A percentile compares a stretch with the other conserved stretches of the same genome.
phyloP scores from a whole-genome alignment of 2,113 vertebrate species.

The Camelus bactrianus region DNA sequence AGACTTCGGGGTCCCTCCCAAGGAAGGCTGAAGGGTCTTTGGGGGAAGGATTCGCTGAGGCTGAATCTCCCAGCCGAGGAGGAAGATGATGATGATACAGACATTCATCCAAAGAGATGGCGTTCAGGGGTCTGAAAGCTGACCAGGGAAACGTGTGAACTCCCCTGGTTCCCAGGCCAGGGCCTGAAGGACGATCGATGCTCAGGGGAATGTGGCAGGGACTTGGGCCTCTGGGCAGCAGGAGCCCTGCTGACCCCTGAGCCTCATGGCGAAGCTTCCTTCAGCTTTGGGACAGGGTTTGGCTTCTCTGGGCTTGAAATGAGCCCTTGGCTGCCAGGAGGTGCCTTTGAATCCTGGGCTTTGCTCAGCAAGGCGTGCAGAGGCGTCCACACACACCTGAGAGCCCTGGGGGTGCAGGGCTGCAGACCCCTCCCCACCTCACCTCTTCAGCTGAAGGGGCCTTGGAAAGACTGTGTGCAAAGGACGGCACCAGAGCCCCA shows the following conservation, averaged over 20 bases:
- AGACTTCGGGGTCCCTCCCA: not conserved
- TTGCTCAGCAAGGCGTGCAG: fast-evolving
- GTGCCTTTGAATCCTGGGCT: too few relatives aligned
- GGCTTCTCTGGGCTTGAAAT: fast-evolving
- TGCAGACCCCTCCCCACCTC: not conserved
- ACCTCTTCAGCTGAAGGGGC: not conserved
- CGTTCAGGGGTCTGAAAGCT: not conserved
- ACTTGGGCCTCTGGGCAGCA: fast-evolving
- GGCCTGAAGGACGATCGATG: fast-evolving
- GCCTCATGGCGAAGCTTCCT: fast-evolving
- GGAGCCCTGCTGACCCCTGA: not conserved
- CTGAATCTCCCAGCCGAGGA: fast-evolving
- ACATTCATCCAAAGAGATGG: fast-evolving
- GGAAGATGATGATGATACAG: fast-evolving
- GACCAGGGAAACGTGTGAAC: not conserved
- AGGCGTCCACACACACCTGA: fast-evolving
- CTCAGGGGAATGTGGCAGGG: fast-evolving
- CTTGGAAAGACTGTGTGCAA: not conserved
- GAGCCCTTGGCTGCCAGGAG: not conserved
- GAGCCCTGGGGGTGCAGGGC: too few relatives aligned
- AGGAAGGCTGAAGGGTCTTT: fast-evolving
- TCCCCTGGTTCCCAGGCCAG: not conserved
- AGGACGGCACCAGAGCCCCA: fast-evolving
- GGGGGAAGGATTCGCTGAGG: fast-evolving
- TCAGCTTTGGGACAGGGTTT: not conserved